These are phyloP conservation scores for Threskiornis aethiopicus DNA, from an alignment of 2,797 vertebrate species.

Conservation along the genomic window DNA sequence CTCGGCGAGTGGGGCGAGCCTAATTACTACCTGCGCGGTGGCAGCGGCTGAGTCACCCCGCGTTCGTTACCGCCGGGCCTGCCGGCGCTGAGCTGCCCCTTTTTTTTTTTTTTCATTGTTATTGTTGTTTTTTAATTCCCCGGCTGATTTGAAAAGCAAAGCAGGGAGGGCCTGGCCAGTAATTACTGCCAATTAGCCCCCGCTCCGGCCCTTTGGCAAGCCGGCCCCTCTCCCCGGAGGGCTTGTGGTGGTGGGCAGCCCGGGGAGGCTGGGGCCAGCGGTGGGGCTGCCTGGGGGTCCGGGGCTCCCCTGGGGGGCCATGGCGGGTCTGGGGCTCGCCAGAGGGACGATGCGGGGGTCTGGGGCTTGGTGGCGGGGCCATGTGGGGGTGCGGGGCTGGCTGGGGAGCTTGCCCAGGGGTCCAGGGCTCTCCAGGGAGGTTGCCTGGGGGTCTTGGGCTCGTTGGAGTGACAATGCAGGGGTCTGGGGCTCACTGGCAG, in stretches of 20 bases:
- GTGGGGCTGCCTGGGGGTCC: not conserved
- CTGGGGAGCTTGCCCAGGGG: no score
- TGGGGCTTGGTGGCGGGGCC: no score
- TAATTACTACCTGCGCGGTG: constrained; percentile 6
- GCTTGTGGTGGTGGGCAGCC: not conserved
- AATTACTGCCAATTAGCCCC: not conserved
- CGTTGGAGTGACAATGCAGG: rapidly evolving
- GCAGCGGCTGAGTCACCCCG: constrained; percentile 24
- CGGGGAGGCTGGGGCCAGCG: rapidly evolving
- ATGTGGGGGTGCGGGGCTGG: no score
- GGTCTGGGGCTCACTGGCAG: no score
- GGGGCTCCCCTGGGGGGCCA: no score
- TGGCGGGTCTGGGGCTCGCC: no score
- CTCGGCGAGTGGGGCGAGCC: not conserved
- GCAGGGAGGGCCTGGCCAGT: not conserved
- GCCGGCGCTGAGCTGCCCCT: not conserved
- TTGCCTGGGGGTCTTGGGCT: not conserved
- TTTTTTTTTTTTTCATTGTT: not conserved
- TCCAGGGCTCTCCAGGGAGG: not conserved
- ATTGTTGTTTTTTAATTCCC: not conserved
- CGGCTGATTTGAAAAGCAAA: constrained; percentile 53
- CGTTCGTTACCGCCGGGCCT: not conserved
- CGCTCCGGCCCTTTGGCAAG: rapidly evolving
- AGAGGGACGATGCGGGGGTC: no score
- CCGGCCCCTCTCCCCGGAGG: rapidly evolving